Evolutionary conservation across 2,888 invertebrate species (phyloP).

Genomic region (Neocrepidodera transversa): DNA sequence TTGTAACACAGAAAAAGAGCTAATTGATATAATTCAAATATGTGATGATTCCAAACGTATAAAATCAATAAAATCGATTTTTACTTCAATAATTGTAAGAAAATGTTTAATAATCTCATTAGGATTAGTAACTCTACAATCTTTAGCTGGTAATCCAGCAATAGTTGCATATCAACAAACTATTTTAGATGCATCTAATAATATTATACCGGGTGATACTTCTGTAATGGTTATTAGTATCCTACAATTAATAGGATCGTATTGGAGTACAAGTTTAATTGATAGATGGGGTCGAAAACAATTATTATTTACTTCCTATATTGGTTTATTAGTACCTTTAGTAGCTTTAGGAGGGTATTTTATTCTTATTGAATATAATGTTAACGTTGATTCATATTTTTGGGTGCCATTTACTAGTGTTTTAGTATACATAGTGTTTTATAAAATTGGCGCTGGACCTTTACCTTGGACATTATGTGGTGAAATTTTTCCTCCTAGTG

Average conservation of each 20-base stretch:
- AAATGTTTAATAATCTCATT: constrained; percentile 57
- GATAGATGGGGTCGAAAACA: constrained; percentile 78
- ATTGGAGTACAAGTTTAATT: constrained; percentile 73
- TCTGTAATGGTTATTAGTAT: constrained; percentile 78
- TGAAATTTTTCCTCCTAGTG: constrained; percentile 80
- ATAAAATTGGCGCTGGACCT: constrained; percentile 75
- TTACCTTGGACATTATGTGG: constrained; percentile 83
- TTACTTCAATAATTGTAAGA: constrained; percentile 29
- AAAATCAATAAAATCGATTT: constrained; percentile 29
- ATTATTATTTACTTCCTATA: constrained; percentile 73
- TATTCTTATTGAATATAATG: constrained; percentile 31
- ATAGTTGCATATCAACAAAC: constrained; percentile 77
- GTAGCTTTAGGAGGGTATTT: constrained; percentile 43
- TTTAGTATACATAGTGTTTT: constrained; percentile 74
- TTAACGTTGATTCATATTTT: constrained; percentile 56
- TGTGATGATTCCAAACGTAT: constrained; percentile 36
- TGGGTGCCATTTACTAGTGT: constrained; percentile 77
- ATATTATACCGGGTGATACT: constrained; percentile 63
- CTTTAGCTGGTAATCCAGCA: constrained; percentile 71
- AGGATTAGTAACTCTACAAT: constrained; percentile 53
- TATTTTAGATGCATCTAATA: constrained; percentile 66
- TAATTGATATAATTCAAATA: constrained; percentile 36
- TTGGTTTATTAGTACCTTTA: constrained; percentile 68
- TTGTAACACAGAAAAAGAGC: constrained; percentile 37
- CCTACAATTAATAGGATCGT: constrained; percentile 76